These are phyloP conservation scores for Epiblema foenella DNA, from an alignment of 2,888 invertebrate species.

Conservation along the genomic window DNA sequence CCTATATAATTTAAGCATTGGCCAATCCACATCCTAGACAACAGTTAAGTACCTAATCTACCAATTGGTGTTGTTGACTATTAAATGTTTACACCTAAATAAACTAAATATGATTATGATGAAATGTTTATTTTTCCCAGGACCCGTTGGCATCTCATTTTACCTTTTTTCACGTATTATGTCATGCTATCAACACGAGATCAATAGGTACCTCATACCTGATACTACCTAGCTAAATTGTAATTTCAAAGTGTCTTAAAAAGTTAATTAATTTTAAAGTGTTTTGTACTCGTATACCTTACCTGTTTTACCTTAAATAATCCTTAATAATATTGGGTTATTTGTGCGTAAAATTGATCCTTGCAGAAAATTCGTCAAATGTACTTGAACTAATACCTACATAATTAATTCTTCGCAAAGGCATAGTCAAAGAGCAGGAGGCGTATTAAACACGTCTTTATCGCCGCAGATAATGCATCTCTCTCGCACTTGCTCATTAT, in stretches of 20 bases:
- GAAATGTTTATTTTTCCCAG: not conserved
- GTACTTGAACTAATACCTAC: not conserved
- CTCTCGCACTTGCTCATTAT: too few relatives aligned
- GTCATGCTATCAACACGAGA: too few relatives aligned
- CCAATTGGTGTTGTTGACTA: constrained; percentile 17
- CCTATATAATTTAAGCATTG: constrained; percentile 24
- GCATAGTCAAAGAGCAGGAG: constrained; percentile 19
- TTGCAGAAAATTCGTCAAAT: constrained; percentile 1
- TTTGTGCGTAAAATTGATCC: not conserved
- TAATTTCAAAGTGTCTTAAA: too few relatives aligned
- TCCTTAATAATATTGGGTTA: not conserved
- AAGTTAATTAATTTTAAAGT: too few relatives aligned
- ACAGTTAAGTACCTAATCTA: not conserved
- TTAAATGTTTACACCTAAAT: not conserved
- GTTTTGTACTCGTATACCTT: too few relatives aligned
- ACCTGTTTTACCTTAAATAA: not conserved
- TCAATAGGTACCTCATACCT: too few relatives aligned
- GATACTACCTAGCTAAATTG: too few relatives aligned
- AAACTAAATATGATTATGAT: not conserved
- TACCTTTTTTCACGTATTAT: not conserved
- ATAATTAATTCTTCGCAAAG: constrained; percentile 29
- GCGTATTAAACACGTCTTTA: not conserved
- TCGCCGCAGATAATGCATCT: not conserved
- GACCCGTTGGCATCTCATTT: not conserved
- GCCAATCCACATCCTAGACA: constrained; percentile 4